Conservation (phyloP, 2,797 vertebrate species). For the Hafferia zeledoni region DNA sequence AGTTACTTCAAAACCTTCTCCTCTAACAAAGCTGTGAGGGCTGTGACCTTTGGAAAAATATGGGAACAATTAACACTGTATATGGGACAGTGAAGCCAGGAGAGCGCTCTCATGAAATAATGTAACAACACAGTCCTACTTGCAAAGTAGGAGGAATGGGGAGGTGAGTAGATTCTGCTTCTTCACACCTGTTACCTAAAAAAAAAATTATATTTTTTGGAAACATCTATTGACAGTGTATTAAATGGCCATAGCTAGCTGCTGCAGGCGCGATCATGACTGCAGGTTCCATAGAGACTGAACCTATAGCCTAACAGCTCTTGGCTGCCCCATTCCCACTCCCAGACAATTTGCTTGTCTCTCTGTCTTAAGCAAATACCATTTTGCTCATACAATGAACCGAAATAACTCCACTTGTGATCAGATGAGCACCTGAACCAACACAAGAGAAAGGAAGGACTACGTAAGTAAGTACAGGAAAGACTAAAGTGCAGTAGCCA, state of each 20-base stretch:
- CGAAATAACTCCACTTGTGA: background rate
- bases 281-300: background rate
- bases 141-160: background rate
- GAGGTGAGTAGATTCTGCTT: background rate
- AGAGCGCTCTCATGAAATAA: background rate
- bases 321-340: background rate
- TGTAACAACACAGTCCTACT: background rate
- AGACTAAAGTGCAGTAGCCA: background rate
- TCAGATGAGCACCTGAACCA: background rate
- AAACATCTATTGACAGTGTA: background rate
- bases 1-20: conserved; percentile 11
- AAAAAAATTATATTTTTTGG: background rate
- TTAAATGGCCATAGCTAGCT: background rate
- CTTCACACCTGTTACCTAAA: background rate
- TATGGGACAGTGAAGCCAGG: background rate
- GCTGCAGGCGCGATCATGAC: background rate
- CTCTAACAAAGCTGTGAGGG: background rate
- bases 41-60: conserved; percentile 9
- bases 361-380: background rate
- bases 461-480: background rate
- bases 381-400: background rate
- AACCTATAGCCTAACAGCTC: background rate
- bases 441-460: background rate
- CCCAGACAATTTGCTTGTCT: background rate
- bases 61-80: background rate